Conservation (phyloP, 2,797 vertebrate genomes). For the Phoeniculus purpureus region DNA sequence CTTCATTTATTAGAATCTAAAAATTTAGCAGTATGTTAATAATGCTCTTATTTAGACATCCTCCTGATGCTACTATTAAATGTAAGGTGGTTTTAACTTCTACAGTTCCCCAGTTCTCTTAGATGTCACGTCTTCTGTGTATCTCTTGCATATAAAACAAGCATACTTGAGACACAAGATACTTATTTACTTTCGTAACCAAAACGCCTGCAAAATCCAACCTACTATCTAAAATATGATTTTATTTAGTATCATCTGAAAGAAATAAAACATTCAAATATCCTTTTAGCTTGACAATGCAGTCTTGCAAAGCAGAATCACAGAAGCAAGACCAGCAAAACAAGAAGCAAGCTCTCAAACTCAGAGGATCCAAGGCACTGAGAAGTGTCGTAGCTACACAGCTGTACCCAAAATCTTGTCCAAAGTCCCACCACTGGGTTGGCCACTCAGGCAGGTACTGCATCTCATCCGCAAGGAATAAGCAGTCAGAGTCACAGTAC, state of each 20-base stretch:
- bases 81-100: not conserved
- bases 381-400: not conserved
- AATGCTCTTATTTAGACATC: not conserved
- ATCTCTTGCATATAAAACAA: not conserved
- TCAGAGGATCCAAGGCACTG: not conserved
- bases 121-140: not conserved
- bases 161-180: not conserved
- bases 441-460: not conserved
- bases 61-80: not conserved
- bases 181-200: not conserved
- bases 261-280: not conserved
- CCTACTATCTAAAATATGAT: not conserved
- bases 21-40: not conserved
- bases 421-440: not conserved
- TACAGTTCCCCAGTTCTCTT: not conserved
- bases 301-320: not conserved
- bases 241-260: not conserved
- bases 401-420: not conserved
- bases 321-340: not conserved
- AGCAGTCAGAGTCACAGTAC: not conserved
- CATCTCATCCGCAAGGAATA: not conserved
- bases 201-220: not conserved
- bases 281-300: not conserved
- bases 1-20: not conserved
- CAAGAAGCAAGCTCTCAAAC: not conserved